A percentile compares a stretch with the other conserved stretches of the same genome.
Conservation (phyloP, 2,113 vertebrate genomes). For the Mesocricetus auratus region DNA sequence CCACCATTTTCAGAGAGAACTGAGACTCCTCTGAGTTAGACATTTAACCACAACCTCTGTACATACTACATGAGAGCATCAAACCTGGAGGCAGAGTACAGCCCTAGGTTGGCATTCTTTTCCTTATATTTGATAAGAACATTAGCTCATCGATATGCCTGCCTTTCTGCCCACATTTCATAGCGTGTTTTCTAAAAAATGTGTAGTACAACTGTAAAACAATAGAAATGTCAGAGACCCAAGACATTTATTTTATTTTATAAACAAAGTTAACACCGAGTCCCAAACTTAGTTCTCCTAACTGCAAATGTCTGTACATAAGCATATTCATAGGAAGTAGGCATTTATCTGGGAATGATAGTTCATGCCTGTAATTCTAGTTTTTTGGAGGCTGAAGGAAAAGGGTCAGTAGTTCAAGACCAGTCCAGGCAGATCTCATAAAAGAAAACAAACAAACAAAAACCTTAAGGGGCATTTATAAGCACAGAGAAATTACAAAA, state of each 20-base stretch:
- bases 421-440: not conserved
- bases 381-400: not conserved
- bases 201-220: not conserved
- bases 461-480: constrained; percentile 42
- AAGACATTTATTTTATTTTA: constrained; percentile 43
- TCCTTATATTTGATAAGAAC: not conserved
- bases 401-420: not conserved
- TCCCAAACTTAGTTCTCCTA: constrained; percentile 36
- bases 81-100: constrained; percentile 44
- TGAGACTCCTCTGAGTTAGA: constrained; percentile 3
- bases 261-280: constrained; percentile 53
- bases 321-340: constrained; percentile 2
- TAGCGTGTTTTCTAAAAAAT: constrained; percentile 31
- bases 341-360: not conserved
- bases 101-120: constrained; percentile 41
- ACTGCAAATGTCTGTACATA: constrained; percentile 29
- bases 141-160: not conserved
- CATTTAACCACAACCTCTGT: constrained; percentile 39
- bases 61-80: constrained; percentile 3
- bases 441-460: not conserved
- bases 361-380: not conserved
- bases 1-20: constrained; percentile 43
- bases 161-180: not conserved
- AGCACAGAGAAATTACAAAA: constrained; percentile 6
- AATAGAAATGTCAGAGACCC: constrained; percentile 33